Conservation (phyloP, 2,888 invertebrate genomes). For the Ormyrus nitidulus region DNA sequence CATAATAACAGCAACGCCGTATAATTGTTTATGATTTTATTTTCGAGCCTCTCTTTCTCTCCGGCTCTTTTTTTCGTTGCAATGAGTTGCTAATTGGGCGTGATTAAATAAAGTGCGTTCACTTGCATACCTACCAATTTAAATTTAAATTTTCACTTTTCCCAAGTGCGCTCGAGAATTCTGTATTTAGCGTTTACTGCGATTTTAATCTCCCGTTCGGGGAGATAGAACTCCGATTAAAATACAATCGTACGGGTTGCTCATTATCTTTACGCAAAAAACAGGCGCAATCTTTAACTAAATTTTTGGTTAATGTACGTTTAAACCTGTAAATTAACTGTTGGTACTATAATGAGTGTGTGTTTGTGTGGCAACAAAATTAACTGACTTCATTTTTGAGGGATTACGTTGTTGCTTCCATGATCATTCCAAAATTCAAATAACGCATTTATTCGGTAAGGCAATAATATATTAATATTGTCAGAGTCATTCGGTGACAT, state of each 20-base stretch:
- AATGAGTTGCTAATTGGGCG: conserved; percentile 45
- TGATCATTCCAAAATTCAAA: background rate
- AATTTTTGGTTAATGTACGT: no score
- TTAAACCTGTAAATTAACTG: no score
- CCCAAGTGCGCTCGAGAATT: conserved; percentile 20
- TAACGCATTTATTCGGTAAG: conserved; percentile 15
- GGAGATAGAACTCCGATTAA: conserved; percentile 20
- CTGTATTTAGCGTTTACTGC: conserved; percentile 8
- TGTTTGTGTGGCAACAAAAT: no score
- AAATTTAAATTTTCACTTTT: conserved; percentile 53
- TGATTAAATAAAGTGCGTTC: conserved; percentile 47
- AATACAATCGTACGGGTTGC: conserved; percentile 26
- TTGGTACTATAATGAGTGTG: no score
- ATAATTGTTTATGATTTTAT: conserved; percentile 24
- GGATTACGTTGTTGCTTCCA: no score
- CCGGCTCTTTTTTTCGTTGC: background rate
- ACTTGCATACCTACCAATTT: conserved; percentile 37
- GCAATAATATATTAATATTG: background rate
- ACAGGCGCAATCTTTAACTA: no score
- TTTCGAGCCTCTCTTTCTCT: background rate
- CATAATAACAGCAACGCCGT: background rate
- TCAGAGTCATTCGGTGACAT: conserved; percentile 33
- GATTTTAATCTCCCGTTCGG: conserved; percentile 26
- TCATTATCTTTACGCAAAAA: conserved; percentile 11
- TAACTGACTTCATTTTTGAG: no score